Evolutionary conservation across 2,797 vertebrate species (phyloP).

Genomic region (Amblyraja radiata): DNA sequence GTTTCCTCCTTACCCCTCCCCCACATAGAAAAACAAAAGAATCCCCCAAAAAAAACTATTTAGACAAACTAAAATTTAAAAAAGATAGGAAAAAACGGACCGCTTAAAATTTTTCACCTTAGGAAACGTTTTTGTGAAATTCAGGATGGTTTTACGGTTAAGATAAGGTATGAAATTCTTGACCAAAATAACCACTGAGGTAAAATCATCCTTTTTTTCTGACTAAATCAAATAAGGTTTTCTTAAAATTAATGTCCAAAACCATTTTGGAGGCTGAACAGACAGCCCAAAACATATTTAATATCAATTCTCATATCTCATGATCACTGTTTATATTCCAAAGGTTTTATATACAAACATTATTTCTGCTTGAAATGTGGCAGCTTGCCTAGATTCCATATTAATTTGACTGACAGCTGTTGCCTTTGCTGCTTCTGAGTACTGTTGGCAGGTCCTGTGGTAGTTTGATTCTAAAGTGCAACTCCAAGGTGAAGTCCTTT

Average conservation of each 20-base stretch:
- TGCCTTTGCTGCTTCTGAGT: background rate
- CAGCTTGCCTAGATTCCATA: background rate
- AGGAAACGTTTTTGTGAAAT: background rate
- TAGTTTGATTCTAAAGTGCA: background rate
- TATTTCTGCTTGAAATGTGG: no score
- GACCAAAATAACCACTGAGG: background rate
- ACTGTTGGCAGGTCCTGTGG: background rate
- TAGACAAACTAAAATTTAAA: no score
- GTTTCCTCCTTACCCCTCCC: no score
- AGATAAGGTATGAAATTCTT: background rate
- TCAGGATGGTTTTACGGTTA: background rate
- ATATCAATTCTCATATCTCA: background rate
- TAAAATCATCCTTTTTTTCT: background rate
- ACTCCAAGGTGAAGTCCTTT: background rate
- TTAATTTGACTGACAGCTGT: background rate
- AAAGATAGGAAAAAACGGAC: no score
- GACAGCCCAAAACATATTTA: background rate
- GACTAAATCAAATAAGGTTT: background rate
- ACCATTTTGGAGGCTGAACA: no score
- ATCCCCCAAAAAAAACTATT: no score
- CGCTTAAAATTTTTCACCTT: background rate
- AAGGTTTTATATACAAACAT: no score
- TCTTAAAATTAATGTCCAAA: background rate
- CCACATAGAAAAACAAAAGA: no score
- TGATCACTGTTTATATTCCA: background rate